Percentiles rank a stretch among this genome's conserved stretches.
Evolutionary conservation across 2,113 vertebrate species (phyloP).

Genomic region (Oncorhynchus mykiss): DNA sequence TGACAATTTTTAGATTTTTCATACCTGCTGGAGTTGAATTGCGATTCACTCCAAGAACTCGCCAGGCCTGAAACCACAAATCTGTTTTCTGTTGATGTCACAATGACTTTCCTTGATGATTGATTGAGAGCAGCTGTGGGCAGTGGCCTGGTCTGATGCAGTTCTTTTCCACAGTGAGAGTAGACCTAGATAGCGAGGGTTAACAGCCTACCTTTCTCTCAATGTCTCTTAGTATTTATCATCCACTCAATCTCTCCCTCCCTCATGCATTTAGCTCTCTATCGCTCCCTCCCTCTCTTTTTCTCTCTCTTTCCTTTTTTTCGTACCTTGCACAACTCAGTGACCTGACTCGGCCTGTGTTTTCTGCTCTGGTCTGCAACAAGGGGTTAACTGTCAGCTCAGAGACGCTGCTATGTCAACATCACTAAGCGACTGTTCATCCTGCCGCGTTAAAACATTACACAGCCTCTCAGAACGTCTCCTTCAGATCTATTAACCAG

Average conservation of each 20-base stretch:
- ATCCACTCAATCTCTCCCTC: not conserved
- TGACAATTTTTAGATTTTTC: not conserved
- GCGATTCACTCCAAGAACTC: not conserved
- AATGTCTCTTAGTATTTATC: not conserved
- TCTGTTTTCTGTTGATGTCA: constrained; percentile 6
- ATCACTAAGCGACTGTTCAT: not conserved
- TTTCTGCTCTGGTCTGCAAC: not conserved
- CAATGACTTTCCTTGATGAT: not conserved
- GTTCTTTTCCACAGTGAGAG: not conserved
- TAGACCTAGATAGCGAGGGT: not conserved
- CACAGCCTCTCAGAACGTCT: not conserved
- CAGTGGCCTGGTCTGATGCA: no score
- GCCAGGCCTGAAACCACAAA: constrained; percentile 2
- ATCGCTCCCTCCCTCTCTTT: not conserved
- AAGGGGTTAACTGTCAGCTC: not conserved
- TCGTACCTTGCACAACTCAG: not conserved
- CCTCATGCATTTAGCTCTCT: not conserved
- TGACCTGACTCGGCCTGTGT: not conserved
- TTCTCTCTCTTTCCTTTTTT: not conserved
- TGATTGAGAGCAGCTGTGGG: not conserved
- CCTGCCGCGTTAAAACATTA: not conserved
- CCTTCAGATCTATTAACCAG: not conserved
- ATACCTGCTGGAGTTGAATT: no score
- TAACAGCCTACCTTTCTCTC: not conserved
- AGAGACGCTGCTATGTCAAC: not conserved